Evolutionary conservation across 2,888 invertebrate genomes (phyloP), one percentile per base, ranked within the genome.

Genomic region (Muschampia plurimacula): DNA sequence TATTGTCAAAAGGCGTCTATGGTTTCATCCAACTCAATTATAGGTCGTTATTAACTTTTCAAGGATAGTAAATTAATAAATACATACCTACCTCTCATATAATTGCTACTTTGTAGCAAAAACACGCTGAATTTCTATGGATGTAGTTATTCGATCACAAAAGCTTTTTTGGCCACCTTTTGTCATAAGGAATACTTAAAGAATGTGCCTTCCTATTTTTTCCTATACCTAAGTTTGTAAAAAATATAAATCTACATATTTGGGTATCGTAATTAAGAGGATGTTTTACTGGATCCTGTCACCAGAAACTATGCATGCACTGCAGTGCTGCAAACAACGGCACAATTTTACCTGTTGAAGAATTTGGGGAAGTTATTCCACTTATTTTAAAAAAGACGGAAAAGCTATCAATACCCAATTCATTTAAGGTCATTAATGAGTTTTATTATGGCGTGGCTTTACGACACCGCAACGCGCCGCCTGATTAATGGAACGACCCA

Each of bases 361-460:
- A 86, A 89, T 89, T 88, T 88, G 75, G 84, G 74, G 84, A 81
- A 86, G 86, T 84, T 86, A 88, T 86, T 81, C 82, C 79, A 84
- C 84, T 83, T 84, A 86, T 85, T 81, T 77, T 76, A 76, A 79
- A 82, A 78, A 78, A 76, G 75, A 75, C 81, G 88, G 93, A 93
- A 92, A 92, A 92, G 93, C 87, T 87, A 87, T 88, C 78, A 85
- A 84, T 84, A 83, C 86, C 89, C 90, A 92, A 93, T 93, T 92
- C 91, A 93, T 93, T 93, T 91, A 85, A 78, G 86, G 79, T 82
- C 84, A 89, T 91, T 91, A 91, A 89, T 86, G 87, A 89, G 81
- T 82, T 90, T 92, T 92, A 92, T 90, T 85, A 85, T 86, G 80
- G 83, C 76, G 80, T 80, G 77, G 86, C 89, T 92, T 91, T 93